Evolutionary conservation across 2,888 invertebrate genomes (phyloP), one percentile per base, ranked within the genome.

Genomic region (Mechanitis mazaeus): DNA sequence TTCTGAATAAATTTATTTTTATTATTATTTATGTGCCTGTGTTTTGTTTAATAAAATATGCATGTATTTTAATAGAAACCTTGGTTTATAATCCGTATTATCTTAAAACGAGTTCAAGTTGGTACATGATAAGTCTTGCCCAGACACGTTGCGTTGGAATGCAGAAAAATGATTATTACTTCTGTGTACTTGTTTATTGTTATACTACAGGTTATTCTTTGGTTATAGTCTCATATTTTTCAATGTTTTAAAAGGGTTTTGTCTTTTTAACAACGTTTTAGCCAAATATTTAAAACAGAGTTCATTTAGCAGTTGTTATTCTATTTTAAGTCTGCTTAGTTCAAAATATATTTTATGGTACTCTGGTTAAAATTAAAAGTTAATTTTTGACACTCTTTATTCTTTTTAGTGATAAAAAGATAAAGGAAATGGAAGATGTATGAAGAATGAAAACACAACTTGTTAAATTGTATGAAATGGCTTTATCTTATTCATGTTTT

Each of bases 281-380:
- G 42, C 9, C 42, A 42, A 42, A 9, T 42, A 1, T 42, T 9
- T 42, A 9, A 42, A 38, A 38, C 7, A 42, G 42, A 9, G 42
- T 42, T 42, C 6, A 42, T 5, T 42, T 42, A 42, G 3, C 38
- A 6, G 38, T 42, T 20, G 33, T 31, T 31, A 45, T 54, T 12
- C 31, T n/a, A 57, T 33, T 20, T 59, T 60, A 56, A 63, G 61
- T 55, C 66, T 61, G 65, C 64, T 55, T 56, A 46, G 54, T 60
- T 55, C 64, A 63, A 68, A 65, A 72, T 70, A 69, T 66, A 64
- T 67, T 69, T 76, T 77, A 76, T 77, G 78, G 79, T 76, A 76
- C 63, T 64, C 55, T 69, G 71, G 66, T 72, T 75, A 71, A 73
- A 73, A 72, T 76, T 76, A 79, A 77, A 79, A 75, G 71, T 65